phyloP scores from a whole-genome alignment of 2,888 invertebrate species.

The Tholera decimalis region DNA sequence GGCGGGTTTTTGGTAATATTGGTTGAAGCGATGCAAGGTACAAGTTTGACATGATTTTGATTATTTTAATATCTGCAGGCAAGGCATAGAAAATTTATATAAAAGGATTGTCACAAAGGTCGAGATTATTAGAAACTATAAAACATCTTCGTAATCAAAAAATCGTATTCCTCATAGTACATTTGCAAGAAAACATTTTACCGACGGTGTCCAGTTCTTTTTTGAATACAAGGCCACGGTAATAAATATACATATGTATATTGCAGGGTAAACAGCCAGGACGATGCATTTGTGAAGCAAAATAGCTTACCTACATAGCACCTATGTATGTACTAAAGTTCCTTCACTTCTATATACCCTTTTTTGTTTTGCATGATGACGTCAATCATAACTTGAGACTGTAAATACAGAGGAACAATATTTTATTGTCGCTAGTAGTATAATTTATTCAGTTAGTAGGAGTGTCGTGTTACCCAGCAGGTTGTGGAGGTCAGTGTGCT shows the following conservation, averaged over 20 bases:
- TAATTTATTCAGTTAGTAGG: too few relatives aligned
- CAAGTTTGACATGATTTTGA: too few relatives aligned
- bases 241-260: constrained; percentile 1
- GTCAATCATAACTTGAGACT: background rate
- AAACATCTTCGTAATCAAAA: background rate
- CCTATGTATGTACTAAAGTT: constrained; percentile 1
- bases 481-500: too few relatives aligned
- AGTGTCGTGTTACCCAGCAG: too few relatives aligned
- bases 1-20: too few relatives aligned
- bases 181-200: background rate
- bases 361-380: constrained; percentile 4
- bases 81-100: background rate
- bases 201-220: background rate
- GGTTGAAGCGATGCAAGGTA: too few relatives aligned
- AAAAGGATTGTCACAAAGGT: background rate
- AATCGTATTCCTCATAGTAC: background rate
- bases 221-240: background rate
- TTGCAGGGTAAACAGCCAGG: background rate
- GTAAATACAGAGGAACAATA: background rate
- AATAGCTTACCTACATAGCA: constrained; percentile 1
- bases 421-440: too few relatives aligned
- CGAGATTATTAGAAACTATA: background rate
- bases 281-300: constrained; percentile 1
- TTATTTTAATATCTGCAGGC: too few relatives aligned
- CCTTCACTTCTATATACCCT: background rate